Base-by-base conservation (phyloP, 2,797 vertebrate species). In the Ptychobarbus kaznakovi region DNA sequence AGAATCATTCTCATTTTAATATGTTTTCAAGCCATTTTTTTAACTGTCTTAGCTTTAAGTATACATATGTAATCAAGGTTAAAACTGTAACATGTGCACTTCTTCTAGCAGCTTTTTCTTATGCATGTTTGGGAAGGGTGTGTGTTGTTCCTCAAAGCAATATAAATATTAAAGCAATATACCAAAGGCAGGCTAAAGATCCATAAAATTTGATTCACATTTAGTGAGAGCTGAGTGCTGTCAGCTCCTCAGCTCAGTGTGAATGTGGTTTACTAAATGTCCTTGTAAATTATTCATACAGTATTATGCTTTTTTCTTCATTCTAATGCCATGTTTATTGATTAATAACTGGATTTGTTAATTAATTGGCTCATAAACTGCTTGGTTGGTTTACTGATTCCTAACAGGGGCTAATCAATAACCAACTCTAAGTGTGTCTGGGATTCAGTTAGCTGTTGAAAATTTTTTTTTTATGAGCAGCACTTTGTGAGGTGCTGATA, bases 311-410 rank as follows among this genome's bases (percentile, higher is more conserved):
- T 49, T 74, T 77, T 81, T 79, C 22, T n/a, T 49, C 53, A 53
- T 89, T 86, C 90, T 93, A 92, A 94, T 92, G 91, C 56, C 86
- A 86, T 91, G 89, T 89, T 83, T 87, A 92, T 92, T 93, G 88
- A 92, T 91, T 88, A 90, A 90, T 92, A 86, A 78, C 88, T 88
- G 86, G 87, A 87, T 90, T 90, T 84, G 86, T 86, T 90, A 83
- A 86, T 88, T 92, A 92, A 93, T 92, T 69, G 92, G 89, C 88
- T 91, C 90, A 91, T 93, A 89, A 92, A 75, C 38, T 1, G 89
- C 90, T 90, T 89, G 89, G 89, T 85, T 90, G 87, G 70, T 84
- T 91, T 72, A 93, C 92, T 83, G 91, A 94, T 94, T 92, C 87
- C 78, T 89, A 53, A 85, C n/a, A 88, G 90, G 76, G 58, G 53